Conservation (phyloP, 2,113 vertebrate species). For the Octodon degus region DNA sequence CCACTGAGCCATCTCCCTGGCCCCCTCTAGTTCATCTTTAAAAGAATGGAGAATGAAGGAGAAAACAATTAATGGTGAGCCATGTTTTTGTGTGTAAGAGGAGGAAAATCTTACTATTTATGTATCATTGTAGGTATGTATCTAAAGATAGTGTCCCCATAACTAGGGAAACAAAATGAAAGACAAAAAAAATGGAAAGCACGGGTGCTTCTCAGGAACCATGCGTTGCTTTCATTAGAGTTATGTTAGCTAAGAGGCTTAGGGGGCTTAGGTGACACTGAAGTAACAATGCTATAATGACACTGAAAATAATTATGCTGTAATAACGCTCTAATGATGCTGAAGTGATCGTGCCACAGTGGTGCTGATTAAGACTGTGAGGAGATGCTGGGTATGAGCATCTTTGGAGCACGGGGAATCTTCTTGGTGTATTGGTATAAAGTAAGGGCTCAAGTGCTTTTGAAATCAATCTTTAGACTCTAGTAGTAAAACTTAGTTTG, state of each 20-base stretch:
- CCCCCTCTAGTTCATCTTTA: background rate
- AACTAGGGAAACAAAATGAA: background rate
- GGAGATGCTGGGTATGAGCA: background rate
- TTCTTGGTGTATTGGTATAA: background rate
- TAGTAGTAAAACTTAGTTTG: background rate
- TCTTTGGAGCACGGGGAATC: background rate
- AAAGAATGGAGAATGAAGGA: background rate
- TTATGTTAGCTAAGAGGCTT: background rate
- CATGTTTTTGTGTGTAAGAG: background rate
- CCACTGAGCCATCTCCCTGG: too few relatives aligned
- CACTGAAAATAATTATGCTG: background rate
- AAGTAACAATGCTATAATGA: background rate
- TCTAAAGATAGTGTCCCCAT: background rate
- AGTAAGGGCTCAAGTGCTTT: background rate
- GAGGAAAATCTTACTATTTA: background rate
- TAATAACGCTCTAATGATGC: background rate
- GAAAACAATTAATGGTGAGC: background rate
- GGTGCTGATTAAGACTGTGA: background rate
- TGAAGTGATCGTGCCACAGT: background rate
- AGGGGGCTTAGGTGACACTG: background rate
- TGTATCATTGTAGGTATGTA: background rate
- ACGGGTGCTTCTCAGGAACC: background rate
- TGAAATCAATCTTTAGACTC: background rate
- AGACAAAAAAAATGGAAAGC: background rate
- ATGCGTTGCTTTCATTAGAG: background rate